Evolutionary conservation across 2,888 invertebrate species (phyloP).

Genomic region (Rotaria magnacalcarata): DNA sequence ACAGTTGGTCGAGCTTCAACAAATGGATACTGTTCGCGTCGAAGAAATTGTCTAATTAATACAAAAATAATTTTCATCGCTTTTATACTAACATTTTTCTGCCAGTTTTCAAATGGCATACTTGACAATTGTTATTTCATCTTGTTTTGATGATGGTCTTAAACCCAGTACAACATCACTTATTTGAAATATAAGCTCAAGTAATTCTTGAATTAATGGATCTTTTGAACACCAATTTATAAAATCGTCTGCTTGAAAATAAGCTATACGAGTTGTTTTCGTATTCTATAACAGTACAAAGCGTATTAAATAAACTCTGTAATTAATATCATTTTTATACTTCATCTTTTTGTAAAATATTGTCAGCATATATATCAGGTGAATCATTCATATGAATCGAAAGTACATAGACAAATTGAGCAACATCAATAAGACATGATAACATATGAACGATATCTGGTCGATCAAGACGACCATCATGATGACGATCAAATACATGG

Average conservation of each 20-base stretch:
- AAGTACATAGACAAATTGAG: slow-evolving; percentile 58
- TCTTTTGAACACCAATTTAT: neutral
- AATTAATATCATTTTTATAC: neutral
- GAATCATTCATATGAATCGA: slow-evolving; percentile 36
- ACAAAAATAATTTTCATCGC: too few relatives aligned
- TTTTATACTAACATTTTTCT: too few relatives aligned
- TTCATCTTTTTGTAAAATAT: neutral
- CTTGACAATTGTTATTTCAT: slow-evolving; percentile 65
- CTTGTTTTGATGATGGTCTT: slow-evolving; percentile 72
- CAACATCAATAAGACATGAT: slow-evolving; percentile 67
- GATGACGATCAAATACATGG: slow-evolving; percentile 81
- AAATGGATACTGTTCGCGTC: slow-evolving; percentile 27
- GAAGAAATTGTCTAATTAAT: slow-evolving; percentile 2
- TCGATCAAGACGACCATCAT: slow-evolving; percentile 72
- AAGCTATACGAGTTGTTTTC: neutral
- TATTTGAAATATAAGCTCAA: slow-evolving; percentile 61
- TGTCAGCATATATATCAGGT: slow-evolving; percentile 3
- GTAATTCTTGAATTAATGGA: slow-evolving; percentile 18
- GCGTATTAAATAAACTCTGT: neutral
- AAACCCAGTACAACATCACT: slow-evolving; percentile 82
- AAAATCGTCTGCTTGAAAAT: slow-evolving; percentile 1
- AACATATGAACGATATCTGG: slow-evolving; percentile 73
- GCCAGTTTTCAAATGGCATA: slow-evolving; percentile 48
- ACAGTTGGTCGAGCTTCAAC: slow-evolving; percentile 25
- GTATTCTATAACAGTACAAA: neutral